phyloP scores from a whole-genome alignment of 2,113 vertebrate genomes.

The Taurulus bubalis region DNA sequence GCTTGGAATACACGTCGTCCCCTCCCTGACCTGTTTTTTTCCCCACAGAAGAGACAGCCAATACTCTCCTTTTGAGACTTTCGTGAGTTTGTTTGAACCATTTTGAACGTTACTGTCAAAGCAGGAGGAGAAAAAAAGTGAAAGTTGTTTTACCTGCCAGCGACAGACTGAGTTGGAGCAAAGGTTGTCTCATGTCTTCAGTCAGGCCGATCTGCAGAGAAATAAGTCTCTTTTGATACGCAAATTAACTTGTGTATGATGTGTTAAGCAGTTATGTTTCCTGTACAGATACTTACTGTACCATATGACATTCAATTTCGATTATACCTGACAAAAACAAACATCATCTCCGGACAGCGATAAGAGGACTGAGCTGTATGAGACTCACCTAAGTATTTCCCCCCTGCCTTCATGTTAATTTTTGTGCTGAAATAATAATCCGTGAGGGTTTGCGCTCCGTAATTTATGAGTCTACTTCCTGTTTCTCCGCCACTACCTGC shows the following conservation, averaged over 20 bases:
- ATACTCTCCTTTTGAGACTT: neutral
- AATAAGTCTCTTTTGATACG: slow-evolving; percentile 4
- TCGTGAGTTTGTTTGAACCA: slow-evolving; percentile 3
- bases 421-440: neutral
- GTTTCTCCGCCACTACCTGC: slow-evolving; percentile 48
- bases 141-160: slow-evolving; percentile 76
- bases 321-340: neutral
- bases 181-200: slow-evolving; percentile 76
- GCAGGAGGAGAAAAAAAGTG: neutral
- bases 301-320: neutral
- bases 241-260: neutral
- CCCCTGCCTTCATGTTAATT: slow-evolving; percentile 52
- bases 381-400: slow-evolving; percentile 61
- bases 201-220: slow-evolving; percentile 67
- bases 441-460: neutral
- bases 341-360: neutral
- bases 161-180: slow-evolving; percentile 55
- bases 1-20: slow-evolving; percentile 40
- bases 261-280: neutral
- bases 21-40: neutral
- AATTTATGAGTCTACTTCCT: slow-evolving; percentile 56
- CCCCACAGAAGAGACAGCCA: slow-evolving; percentile 17
- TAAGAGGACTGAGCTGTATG: neutral
- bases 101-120: neutral
- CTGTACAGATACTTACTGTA: neutral